Evolutionary conservation across 1,140 invertebrate species (phyloP), one percentile per base, ranked within the genome.

Genomic region (Bombus picipes): DNA sequence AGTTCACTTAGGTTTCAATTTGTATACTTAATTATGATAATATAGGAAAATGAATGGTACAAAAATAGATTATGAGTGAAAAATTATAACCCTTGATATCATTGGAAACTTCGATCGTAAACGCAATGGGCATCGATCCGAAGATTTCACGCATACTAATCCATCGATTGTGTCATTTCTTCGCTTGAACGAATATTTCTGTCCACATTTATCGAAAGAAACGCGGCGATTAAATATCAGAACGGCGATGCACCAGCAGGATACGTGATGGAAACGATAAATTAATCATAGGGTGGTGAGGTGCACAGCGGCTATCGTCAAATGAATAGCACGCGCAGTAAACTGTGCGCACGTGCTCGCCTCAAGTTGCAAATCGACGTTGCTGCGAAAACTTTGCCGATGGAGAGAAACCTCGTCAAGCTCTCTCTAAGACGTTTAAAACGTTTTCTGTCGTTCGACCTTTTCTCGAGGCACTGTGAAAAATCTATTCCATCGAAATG

Each of bases 401-500:
- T 39, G 71, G 25, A 71, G 22, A 41, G 32, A 43, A 43, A 57
- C 8, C 13, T 28, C 25, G 32, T 9, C 32, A 32, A 39, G 43
- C 80, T 34, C 39, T 72, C 22, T n/a, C 37, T 28, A n/a, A 41
- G 53, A 70, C 73, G 65, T 89, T 75, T 39, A 59, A 83, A 39
- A 62, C 62, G 66, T 65, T 39, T 79, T 85, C 86, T 88, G 86
- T 86, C 88, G 47, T 81, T 65, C 89, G 86, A 90, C 86, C 82
- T 90, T 89, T 90, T 88, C 81, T 73, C 59, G 32, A 72, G 80
- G 71, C 81, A 87, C 77, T 34, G 53, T 68, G 65, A 87, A 87
- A 90, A 90, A 90, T 90, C 76, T 66, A 74, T 87, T 75, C 81
- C 75, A 66, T 80, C 88, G 86, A 90, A 90, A 90, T 90, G 88